Base-by-base conservation (phyloP, 2,797 vertebrate species). In the Borostomias antarcticus region DNA sequence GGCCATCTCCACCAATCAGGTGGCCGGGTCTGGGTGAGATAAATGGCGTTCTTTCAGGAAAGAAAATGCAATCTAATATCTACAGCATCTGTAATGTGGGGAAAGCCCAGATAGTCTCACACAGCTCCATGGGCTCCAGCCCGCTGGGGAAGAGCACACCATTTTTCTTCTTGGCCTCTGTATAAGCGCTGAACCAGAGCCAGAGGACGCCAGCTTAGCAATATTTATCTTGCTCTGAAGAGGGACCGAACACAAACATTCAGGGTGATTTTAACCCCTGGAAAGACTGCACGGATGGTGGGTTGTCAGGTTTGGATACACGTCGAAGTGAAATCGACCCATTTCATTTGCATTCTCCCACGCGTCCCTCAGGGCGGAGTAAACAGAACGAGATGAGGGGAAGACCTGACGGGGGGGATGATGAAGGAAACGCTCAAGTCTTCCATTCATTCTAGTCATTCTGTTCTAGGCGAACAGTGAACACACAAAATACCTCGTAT, bases 191-290 rank as follows among this genome's bases (percentile, higher is more conserved):
- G 63, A 75, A 65, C 66, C 61, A 66, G 60, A 86, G 81, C 74
- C 75, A 73, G 85, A 52, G 28, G 62, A 74, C 78, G 82, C 72
- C 79, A 89, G 87, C 89, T 85, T 85, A 80, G 77, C 76, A 84
- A 85, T 87, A 87, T 89, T 88, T 89, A 85, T 91, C 82, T 88
- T 89, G 68, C 73, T 87, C 78, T 86, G 78, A 83, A 85, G 76
- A 78, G 77, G 78, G 81, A 81, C 72, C 68, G 74, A 84, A 72
- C 79, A 82, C 84, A 87, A 82, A 88, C 78, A 88, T 81, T 83
- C 71, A 64, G 73, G 77, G 74, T 85, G 75, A 85, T 84, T 86
- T 85, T 77, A 82, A 87, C 79, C 78, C 75, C 72, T 66, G 75
- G 62, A 87, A 85, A 77, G 68, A 30, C 66, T 76, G 68, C 65